Percentiles rank a stretch among this genome's conserved stretches.
Conservation (phyloP, 2,888 invertebrate genomes). For the Pandemis corylana region DNA sequence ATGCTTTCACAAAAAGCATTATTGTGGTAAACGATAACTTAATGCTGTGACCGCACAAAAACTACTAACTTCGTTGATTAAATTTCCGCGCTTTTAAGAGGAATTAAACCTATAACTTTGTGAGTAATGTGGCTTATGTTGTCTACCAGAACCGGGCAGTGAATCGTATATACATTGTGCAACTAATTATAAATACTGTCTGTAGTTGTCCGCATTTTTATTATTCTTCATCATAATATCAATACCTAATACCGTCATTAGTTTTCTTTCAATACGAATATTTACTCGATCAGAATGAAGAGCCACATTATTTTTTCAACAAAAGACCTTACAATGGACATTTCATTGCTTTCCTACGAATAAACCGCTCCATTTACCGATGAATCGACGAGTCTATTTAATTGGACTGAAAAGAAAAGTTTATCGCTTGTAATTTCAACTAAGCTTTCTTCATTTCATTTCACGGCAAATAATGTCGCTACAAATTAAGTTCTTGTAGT, state of each 20-base stretch:
- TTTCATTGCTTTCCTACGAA: constrained; percentile 37
- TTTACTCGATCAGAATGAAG: constrained; percentile 30
- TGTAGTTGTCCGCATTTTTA: not conserved
- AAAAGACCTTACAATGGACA: constrained; percentile 25
- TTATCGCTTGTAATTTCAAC: constrained; percentile 36
- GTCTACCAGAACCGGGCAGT: constrained; percentile 34
- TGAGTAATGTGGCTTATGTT: constrained; percentile 38
- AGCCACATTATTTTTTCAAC: constrained; percentile 24
- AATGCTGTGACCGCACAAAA: constrained; percentile 10
- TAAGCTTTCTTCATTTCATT: constrained; percentile 33
- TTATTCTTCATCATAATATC: not conserved
- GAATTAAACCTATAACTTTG: constrained; percentile 44
- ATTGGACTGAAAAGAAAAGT: constrained; percentile 37
- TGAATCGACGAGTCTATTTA: constrained; percentile 38
- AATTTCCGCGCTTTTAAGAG: constrained; percentile 37
- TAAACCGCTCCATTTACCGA: constrained; percentile 37
- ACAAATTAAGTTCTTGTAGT: not conserved
- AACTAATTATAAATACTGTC: not conserved
- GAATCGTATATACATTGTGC: constrained; percentile 17
- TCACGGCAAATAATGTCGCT: constrained; percentile 14
- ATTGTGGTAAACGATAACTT: constrained; percentile 11
- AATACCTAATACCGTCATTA: not conserved
- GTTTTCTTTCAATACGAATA: not conserved
- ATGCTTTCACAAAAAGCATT: constrained; percentile 6
- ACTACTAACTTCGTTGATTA: constrained; percentile 30